A percentile compares a stretch with the other conserved stretches of the same genome.
These are phyloP conservation scores for Hyperopisus bebe DNA, from an alignment of 2,113 vertebrate genomes.

Conservation along the genomic window DNA sequence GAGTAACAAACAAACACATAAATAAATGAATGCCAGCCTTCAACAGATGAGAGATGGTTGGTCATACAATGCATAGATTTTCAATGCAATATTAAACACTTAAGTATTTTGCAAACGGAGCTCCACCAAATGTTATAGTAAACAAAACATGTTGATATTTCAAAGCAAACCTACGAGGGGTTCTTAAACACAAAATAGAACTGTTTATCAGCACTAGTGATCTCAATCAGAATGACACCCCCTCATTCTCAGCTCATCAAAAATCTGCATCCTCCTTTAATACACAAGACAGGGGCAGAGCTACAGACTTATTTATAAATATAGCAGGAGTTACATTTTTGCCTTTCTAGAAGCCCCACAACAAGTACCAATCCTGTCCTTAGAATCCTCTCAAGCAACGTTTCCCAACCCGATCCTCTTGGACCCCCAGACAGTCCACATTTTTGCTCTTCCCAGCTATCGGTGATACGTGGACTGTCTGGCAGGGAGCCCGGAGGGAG, in stretches of 20 bases:
- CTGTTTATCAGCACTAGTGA: neutral
- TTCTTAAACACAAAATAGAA: neutral
- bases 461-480: neutral
- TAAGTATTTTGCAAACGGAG: neutral
- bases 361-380: neutral
- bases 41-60: neutral
- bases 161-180: neutral
- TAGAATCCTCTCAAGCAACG: neutral
- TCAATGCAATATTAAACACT: neutral
- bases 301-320: neutral
- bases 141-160: neutral
- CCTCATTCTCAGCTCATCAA: neutral
- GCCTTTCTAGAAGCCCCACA: neutral
- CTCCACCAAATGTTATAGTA: neutral
- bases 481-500: neutral
- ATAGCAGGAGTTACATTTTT: neutral
- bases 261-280: neutral
- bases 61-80: neutral
- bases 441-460: neutral
- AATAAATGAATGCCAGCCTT: neutral
- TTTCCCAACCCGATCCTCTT: neutral
- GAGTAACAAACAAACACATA: neutral
- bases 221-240: neutral
- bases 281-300: neutral
- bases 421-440: neutral